These are phyloP conservation scores for Bimastos eiseni DNA, from an alignment of 2,888 invertebrate species.

Conservation along the genomic window DNA sequence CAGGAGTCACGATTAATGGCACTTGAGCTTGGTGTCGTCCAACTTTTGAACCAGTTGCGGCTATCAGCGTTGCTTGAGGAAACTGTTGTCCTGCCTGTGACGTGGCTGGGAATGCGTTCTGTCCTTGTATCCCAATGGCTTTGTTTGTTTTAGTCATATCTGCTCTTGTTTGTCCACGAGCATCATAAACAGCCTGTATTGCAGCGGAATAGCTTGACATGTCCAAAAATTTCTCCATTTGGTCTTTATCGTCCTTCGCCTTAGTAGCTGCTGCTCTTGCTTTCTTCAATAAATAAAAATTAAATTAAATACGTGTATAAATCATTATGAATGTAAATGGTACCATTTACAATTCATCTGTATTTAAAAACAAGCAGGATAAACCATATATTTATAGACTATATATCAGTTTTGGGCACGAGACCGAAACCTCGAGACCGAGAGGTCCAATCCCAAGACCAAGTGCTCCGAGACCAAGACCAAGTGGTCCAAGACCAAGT, in stretches of 20 bases:
- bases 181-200: background rate
- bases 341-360: background rate
- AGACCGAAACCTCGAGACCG: too few species aligned
- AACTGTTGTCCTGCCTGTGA: background rate
- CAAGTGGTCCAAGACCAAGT: too few species aligned
- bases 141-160: background rate
- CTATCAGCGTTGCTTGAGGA: background rate
- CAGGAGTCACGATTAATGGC: too few species aligned
- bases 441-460: too few species aligned
- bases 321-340: background rate
- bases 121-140: background rate
- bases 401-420: too few species aligned
- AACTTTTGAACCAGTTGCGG: background rate
- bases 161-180: background rate
- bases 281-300: background rate
- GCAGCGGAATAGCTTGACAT: background rate
- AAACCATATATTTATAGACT: background rate
- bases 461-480: too few species aligned
- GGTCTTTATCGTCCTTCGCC: background rate
- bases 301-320: background rate
- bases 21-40: too few species aligned
- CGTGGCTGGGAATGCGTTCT: background rate
- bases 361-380: background rate
- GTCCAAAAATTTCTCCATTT: background rate
- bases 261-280: background rate